Evolutionary conservation across 2,113 vertebrate species (phyloP).

Genomic region (Morone saxatilis): DNA sequence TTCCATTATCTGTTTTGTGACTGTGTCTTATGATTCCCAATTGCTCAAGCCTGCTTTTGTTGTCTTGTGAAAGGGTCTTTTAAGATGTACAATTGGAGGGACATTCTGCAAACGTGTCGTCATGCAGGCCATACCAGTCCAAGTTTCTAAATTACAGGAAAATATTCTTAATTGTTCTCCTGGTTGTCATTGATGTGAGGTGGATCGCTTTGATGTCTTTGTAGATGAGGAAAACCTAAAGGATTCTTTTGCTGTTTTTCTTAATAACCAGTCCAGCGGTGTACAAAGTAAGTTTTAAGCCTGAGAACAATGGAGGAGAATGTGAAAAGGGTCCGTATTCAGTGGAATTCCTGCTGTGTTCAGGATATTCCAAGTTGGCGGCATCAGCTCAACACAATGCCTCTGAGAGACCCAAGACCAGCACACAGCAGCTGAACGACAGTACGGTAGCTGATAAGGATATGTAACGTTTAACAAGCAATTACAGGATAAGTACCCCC

Average conservation of each 20-base stretch:
- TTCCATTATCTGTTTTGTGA: conserved; percentile 1
- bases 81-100: not conserved
- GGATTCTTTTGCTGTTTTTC: not conserved
- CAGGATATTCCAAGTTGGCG: conserved; percentile 43
- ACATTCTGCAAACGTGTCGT: not conserved
- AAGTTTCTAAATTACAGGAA: not conserved
- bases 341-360: conserved; percentile 6
- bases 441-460: not conserved
- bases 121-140: not conserved
- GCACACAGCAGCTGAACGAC: not conserved
- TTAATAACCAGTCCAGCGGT: not conserved
- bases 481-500: not conserved
- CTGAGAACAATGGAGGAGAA: not conserved
- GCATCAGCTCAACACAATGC: conserved; percentile 11
- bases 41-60: conserved; percentile 18
- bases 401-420: not conserved
- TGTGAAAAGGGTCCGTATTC: not conserved
- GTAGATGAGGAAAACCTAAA: not conserved
- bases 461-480: not conserved
- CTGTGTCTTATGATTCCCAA: conserved; percentile 16
- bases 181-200: not conserved
- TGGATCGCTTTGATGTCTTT: not conserved
- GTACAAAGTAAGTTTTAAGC: not conserved
- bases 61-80: conserved; percentile 25
- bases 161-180: not conserved